phyloP scores from a whole-genome alignment of 2,113 vertebrate species.

The Andinoacara biseriatus region DNA sequence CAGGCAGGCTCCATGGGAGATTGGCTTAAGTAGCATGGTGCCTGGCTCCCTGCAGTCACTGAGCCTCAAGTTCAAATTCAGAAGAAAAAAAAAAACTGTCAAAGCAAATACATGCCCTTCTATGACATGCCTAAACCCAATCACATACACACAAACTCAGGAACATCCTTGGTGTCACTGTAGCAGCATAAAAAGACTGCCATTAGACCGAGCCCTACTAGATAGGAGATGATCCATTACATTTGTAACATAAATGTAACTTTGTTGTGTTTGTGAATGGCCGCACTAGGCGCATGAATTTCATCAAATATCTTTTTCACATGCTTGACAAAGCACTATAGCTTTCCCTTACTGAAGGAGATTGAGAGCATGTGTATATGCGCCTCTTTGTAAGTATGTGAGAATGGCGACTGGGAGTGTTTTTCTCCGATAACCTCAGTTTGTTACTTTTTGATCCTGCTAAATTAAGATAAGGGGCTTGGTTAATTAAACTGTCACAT shows the following conservation, averaged over 20 bases:
- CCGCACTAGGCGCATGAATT: background rate
- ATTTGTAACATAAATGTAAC: constrained; percentile 15
- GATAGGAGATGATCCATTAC: constrained; percentile 19
- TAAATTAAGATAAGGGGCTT: constrained; percentile 83
- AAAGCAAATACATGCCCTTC: constrained; percentile 40
- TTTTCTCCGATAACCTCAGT: constrained; percentile 77
- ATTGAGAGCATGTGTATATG: constrained; percentile 34
- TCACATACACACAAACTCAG: constrained; percentile 4
- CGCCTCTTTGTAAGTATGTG: constrained; percentile 39
- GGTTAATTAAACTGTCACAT: constrained; percentile 85
- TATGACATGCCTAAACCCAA: constrained; percentile 1
- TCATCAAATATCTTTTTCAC: constrained; percentile 25
- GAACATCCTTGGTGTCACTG: background rate
- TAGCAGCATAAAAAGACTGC: constrained; percentile 7
- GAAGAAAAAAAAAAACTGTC: constrained; percentile 60
- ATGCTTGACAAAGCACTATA: background rate
- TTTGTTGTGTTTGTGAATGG: background rate
- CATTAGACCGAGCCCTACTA: constrained; percentile 22
- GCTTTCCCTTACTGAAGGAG: background rate
- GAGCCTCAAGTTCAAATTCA: constrained; percentile 62
- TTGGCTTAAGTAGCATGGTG: constrained; percentile 68
- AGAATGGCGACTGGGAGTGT: constrained; percentile 63
- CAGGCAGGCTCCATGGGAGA: constrained; percentile 63
- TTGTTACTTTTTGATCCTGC: constrained; percentile 81
- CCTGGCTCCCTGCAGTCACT: constrained; percentile 46